phyloP scores from a whole-genome alignment of 1,140 invertebrate species.

The Panulirus ornatus region DNA sequence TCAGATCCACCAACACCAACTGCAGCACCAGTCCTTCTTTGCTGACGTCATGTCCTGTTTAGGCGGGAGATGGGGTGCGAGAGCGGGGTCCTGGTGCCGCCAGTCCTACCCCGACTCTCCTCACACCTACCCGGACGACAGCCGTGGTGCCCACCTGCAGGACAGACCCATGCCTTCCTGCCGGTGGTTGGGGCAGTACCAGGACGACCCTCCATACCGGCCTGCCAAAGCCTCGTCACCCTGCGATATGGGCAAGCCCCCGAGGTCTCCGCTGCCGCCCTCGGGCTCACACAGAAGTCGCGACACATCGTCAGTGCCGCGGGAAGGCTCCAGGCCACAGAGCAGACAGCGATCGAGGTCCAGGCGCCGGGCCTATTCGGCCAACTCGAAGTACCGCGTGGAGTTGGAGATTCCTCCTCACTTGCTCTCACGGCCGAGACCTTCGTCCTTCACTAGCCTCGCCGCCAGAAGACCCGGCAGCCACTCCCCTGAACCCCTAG shows the following conservation, averaged over 20 bases:
- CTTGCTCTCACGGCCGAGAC: slow-evolving; percentile 26
- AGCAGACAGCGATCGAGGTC: slow-evolving; percentile 30
- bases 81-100: slow-evolving; percentile 26
- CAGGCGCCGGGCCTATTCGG: slow-evolving; percentile 45
- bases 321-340: slow-evolving; percentile 29
- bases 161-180: slow-evolving; percentile 21
- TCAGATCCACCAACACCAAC: slow-evolving; percentile 40
- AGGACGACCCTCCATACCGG: slow-evolving; percentile 46
- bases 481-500: slow-evolving; percentile 49
- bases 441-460: slow-evolving; percentile 16
- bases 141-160: not conserved
- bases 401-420: slow-evolving; percentile 58
- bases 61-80: slow-evolving; percentile 38
- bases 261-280: slow-evolving; percentile 37
- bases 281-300: slow-evolving; percentile 31
- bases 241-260: slow-evolving; percentile 39
- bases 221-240: slow-evolving; percentile 22
- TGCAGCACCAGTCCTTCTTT: slow-evolving; percentile 44
- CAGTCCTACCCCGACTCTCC: not conserved
- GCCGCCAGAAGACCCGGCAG: slow-evolving; percentile 7
- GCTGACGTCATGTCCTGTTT: slow-evolving; percentile 56
- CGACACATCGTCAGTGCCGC: slow-evolving; percentile 55
- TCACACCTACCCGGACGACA: not conserved
- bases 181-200: slow-evolving; percentile 14
- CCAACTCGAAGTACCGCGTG: slow-evolving; percentile 40